Evolutionary conservation across 2,113 vertebrate genomes (phyloP).

Genomic region (Xenopus laevis): DNA sequence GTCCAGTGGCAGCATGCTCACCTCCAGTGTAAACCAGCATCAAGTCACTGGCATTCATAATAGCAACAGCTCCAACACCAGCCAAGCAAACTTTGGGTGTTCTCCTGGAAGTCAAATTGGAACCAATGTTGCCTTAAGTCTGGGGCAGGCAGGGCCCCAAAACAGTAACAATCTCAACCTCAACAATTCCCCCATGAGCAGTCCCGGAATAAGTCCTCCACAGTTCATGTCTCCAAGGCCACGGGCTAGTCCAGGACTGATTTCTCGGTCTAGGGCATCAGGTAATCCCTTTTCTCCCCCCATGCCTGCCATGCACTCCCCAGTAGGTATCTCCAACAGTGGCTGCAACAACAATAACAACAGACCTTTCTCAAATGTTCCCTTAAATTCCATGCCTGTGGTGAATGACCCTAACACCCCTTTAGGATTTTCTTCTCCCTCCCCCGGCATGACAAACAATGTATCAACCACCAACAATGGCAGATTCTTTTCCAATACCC

Average conservation of each 20-base stretch:
- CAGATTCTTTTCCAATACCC: conserved; percentile 68
- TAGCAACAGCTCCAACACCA: conserved; percentile 65
- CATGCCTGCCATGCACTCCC: conserved; percentile 80
- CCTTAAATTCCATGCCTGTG: conserved; percentile 58
- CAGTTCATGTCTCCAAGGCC: conserved; percentile 87
- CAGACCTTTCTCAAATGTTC: conserved; percentile 63
- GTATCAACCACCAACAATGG: conserved; percentile 53
- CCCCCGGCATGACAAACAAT: conserved; percentile 54
- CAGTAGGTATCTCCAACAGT: conserved; percentile 63
- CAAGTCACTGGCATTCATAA: conserved; percentile 68
- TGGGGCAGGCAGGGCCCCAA: conserved; percentile 64
- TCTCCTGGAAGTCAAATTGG: conserved; percentile 65
- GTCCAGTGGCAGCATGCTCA: conserved; percentile 66
- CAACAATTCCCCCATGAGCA: conserved; percentile 76
- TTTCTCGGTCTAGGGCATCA: conserved; percentile 71
- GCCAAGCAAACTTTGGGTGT: conserved; percentile 63
- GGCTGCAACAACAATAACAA: conserved; percentile 46
- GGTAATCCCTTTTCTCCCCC: conserved; percentile 84
- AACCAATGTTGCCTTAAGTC: conserved; percentile 69
- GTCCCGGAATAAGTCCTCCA: conserved; percentile 79
- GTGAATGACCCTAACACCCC: conserved; percentile 64
- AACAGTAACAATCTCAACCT: conserved; percentile 61
- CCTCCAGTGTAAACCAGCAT: conserved; percentile 63
- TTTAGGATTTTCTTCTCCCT: conserved; percentile 69
- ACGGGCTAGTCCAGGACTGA: conserved; percentile 76